These are phyloP conservation scores for Progne subis DNA, from an alignment of 2,113 vertebrate genomes.

Conservation along the genomic window DNA sequence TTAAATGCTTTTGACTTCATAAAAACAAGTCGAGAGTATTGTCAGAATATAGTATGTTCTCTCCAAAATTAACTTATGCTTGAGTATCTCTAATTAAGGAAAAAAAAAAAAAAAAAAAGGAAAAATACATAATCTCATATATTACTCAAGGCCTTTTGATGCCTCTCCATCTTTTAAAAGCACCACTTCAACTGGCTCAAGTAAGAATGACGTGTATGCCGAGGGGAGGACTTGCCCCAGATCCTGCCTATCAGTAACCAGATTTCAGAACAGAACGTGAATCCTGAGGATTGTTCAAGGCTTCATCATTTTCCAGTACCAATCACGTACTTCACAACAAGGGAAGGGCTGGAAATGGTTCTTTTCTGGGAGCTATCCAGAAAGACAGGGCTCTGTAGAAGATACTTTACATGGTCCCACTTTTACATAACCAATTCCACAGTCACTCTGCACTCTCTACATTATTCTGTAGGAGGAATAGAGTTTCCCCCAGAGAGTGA, in stretches of 20 bases:
- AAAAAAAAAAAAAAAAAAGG: slow-evolving; percentile 17
- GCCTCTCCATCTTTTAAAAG: slow-evolving; percentile 36
- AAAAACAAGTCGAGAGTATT: slow-evolving; percentile 65
- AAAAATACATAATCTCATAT: slow-evolving; percentile 34
- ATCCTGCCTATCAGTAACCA: background rate
- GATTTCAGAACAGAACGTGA: background rate
- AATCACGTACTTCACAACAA: background rate
- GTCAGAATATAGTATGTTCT: slow-evolving; percentile 51
- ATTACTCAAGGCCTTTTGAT: slow-evolving; percentile 41
- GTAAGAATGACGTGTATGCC: background rate
- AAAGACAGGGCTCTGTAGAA: background rate
- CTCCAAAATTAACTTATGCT: slow-evolving; percentile 60
- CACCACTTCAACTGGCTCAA: background rate
- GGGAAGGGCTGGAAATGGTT: background rate
- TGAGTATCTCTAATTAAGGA: slow-evolving; percentile 49
- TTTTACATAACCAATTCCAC: background rate
- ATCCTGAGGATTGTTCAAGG: background rate
- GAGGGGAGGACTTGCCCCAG: background rate
- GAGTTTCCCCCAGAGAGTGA: background rate
- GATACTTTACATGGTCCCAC: background rate
- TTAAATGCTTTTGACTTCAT: slow-evolving; percentile 62
- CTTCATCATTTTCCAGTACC: background rate
- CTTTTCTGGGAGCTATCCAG: background rate
- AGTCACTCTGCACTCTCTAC: background rate
- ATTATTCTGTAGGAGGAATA: accelerated